Base-by-base conservation (phyloP, 2,113 vertebrate species). In the Eupsittula cactorum region DNA sequence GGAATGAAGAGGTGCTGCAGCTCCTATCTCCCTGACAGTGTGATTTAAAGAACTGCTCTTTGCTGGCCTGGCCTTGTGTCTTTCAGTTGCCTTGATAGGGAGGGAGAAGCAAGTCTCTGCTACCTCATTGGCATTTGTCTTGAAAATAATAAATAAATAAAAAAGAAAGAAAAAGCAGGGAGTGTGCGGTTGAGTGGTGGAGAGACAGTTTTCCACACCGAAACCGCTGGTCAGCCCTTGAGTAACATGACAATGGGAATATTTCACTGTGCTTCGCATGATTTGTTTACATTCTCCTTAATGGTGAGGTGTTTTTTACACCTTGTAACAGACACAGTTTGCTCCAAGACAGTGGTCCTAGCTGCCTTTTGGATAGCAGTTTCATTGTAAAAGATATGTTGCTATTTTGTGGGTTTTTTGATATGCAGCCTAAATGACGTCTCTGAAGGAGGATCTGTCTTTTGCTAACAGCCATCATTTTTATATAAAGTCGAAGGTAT, bases 381-480 rank as follows among this genome's bases (percentile, higher is more conserved):
- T 97, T 86, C 87, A 60, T 60, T 79, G 91, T 91, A 91, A 78
- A 90, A 84, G 93, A 65, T 41, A 23, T 76, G 76, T 94, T 90
- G 68, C 53, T 94, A 35, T 92, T 96, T 92, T 70, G 50, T 75
- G 15, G 60, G 33, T 33, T 87, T 95, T 97, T 91, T 41, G 71
- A 91, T 95, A 84, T 63, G 95, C 82, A 90, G 89, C 69, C 76
- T 79, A 84, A 93, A 82, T 44, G 82, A 96, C 70, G 84, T 97
- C 97, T 98, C 97, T 39, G 92, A 98, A 98, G 98, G 97, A 97
- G 93, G 94, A 97, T 98, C 68, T 93, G 95, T 98, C 98, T 98
- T 97, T 96, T 97, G 90, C 97, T 98, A 98, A 97, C 95, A 97
- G 90, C 96, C 96, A 75, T 98, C 95, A 93, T 98, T 98, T 98